Evolutionary conservation across 2,113 vertebrate genomes (phyloP), one percentile per base, ranked within the genome.

Genomic region (Atlantisia rogersi): DNA sequence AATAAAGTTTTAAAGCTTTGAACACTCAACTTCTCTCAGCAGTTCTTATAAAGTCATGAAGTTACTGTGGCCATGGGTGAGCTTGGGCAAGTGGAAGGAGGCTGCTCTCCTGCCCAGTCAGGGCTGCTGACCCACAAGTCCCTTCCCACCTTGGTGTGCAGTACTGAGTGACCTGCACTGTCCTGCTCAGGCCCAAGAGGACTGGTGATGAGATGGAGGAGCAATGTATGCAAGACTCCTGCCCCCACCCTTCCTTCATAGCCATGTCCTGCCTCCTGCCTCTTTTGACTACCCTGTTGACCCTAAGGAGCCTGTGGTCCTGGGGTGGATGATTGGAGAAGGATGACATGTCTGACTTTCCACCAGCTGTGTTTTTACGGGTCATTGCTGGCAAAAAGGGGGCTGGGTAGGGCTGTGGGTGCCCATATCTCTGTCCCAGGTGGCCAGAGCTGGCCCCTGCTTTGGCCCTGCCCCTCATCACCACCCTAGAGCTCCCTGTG

Each of bases 1-100:
- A 98, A 98, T 98, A 97, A 98, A 97, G 83, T 78, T 73, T 75
- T 75, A 93, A 93, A 95, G 90, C 90, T 95, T 95, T 94, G 37
- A 94, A 93, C 65, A 68, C 82, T 67, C 19, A 2, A 2, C 15
- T 77, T 16, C 5, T 90, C 9, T 39, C 0, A 4, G 94, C 60
- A 12, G 8, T 96, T 94, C 65, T 91, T 95, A 67, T 12, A 52
- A 68, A 87, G 70, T 58, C 2, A 0, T 0, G 2, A 4, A 65
- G 28, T 32, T 59, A 12, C 48, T 48, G 44, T 12, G 50, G 48
- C 16, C 2, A 1, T 0, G 5, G 26, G 31, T 17, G 79, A 68
- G 26, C 44, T 65, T 1, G 5, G 44, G 35, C 19, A 32, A 20
- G 20, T 20, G 42, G n/a, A 37, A 25, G 12, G 15, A 67, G 58